phyloP scores from a whole-genome alignment of 1,140 invertebrate species.

The Platorchestia sp. region DNA sequence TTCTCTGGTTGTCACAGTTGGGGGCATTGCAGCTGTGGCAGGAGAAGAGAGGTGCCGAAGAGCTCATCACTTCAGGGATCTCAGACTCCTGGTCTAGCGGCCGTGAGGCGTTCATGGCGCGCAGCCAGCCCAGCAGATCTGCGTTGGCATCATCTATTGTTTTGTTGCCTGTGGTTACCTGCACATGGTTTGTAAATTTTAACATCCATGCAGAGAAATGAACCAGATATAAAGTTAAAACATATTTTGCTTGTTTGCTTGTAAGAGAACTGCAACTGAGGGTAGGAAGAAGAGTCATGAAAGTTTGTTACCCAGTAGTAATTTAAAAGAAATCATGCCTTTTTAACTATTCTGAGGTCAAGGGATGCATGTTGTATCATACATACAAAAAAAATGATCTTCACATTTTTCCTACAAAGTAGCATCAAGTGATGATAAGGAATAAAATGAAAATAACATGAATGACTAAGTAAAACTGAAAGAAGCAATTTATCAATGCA shows the following conservation, averaged over 20 bases:
- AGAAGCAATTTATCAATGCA: too few relatives aligned
- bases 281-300: not conserved
- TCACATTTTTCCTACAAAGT: not conserved
- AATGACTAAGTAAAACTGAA: too few relatives aligned
- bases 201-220: not conserved
- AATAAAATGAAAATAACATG: too few relatives aligned
- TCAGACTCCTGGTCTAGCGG: not conserved
- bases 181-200: not conserved
- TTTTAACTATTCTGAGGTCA: too few relatives aligned
- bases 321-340: too few relatives aligned
- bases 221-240: not conserved
- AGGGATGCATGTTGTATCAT: too few relatives aligned
- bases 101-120: not conserved
- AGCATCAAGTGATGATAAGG: too few relatives aligned
- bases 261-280: not conserved
- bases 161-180: constrained; percentile 4
- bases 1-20: constrained; percentile 18
- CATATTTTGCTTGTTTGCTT: not conserved
- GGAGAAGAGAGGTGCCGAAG: not conserved
- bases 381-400: too few relatives aligned
- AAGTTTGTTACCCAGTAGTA: not conserved
- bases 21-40: not conserved
- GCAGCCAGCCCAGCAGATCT: constrained; percentile 28
- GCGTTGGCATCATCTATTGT: not conserved
- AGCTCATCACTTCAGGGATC: not conserved